These are phyloP conservation scores for Petrolisthes manimaculis DNA, from an alignment of 2,888 invertebrate species.

Conservation along the genomic window DNA sequence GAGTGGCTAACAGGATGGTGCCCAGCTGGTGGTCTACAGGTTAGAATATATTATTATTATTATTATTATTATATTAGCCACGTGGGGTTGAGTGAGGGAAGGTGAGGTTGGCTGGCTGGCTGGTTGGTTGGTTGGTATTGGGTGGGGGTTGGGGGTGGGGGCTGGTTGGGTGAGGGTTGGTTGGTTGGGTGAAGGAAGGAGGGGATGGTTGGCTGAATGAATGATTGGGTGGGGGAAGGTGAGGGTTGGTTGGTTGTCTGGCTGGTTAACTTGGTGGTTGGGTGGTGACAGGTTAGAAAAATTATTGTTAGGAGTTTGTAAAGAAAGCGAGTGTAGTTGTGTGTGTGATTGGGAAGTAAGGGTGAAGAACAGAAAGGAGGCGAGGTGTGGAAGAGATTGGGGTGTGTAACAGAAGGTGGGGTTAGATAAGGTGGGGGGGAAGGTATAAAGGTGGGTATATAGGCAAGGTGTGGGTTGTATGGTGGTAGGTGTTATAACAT, in stretches of 20 bases:
- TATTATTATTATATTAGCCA: background rate
- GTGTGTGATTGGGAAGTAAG: background rate
- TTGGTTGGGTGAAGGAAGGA: background rate
- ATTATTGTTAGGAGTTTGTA: background rate
- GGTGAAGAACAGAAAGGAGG: too few species aligned
- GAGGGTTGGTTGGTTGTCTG: background rate
- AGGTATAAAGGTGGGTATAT: background rate
- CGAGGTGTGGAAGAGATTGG: background rate
- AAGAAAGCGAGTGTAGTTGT: too few species aligned
- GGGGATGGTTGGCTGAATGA: background rate
- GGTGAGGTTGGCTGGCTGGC: background rate
- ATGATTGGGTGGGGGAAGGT: background rate
- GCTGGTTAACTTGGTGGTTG: background rate
- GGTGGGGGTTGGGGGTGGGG: background rate
- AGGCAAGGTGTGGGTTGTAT: background rate
- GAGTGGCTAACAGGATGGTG: slow-evolving; percentile 64
- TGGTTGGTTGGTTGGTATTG: background rate
- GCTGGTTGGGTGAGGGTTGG: background rate
- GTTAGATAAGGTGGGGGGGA: background rate
- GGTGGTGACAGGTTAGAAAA: background rate
- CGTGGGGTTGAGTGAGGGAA: background rate
- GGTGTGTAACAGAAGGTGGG: background rate
- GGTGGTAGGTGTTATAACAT: background rate
- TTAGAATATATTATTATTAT: background rate
- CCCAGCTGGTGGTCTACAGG: slow-evolving; percentile 64